Evolutionary conservation across 1,140 invertebrate genomes (phyloP).

Genomic region (Heliothis subflexa): DNA sequence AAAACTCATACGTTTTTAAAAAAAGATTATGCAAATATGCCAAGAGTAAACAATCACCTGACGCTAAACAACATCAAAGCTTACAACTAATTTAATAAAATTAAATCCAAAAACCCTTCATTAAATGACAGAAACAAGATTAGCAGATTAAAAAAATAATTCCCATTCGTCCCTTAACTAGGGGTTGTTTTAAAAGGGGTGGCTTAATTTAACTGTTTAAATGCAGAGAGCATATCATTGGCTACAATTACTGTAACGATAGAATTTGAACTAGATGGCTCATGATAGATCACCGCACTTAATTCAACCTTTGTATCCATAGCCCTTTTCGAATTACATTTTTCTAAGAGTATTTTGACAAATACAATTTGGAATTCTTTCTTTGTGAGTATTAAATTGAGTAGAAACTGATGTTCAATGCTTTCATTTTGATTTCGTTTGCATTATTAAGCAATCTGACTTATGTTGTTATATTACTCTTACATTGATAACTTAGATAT

Average conservation of each 20-base stretch:
- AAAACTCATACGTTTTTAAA: too few relatives aligned
- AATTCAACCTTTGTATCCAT: not conserved
- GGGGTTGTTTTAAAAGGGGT: constrained; percentile 23
- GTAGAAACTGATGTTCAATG: not conserved
- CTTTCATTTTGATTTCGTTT: not conserved
- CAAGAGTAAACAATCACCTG: not conserved
- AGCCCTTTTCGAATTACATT: not conserved
- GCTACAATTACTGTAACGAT: constrained; percentile 36
- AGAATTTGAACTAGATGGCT: constrained; percentile 7
- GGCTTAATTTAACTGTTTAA: constrained; percentile 11
- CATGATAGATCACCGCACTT: not conserved
- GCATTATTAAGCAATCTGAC: not conserved
- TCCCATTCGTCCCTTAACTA: not conserved
- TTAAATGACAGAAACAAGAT: not conserved
- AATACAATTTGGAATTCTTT: constrained; percentile 19
- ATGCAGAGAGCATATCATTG: constrained; percentile 40
- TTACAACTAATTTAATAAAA: not conserved
- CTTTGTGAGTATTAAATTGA: constrained; percentile 1
- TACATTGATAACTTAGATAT: not conserved
- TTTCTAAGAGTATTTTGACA: constrained; percentile 3
- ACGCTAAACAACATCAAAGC: not conserved
- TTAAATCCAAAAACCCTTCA: not conserved
- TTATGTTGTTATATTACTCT: not conserved
- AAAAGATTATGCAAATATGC: not conserved
- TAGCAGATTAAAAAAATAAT: constrained; percentile 18